Percentiles rank a stretch among this genome's conserved stretches.
These are phyloP conservation scores for Callithrix jacchus DNA, from an alignment of 2,113 vertebrate species.

Conservation along the genomic window DNA sequence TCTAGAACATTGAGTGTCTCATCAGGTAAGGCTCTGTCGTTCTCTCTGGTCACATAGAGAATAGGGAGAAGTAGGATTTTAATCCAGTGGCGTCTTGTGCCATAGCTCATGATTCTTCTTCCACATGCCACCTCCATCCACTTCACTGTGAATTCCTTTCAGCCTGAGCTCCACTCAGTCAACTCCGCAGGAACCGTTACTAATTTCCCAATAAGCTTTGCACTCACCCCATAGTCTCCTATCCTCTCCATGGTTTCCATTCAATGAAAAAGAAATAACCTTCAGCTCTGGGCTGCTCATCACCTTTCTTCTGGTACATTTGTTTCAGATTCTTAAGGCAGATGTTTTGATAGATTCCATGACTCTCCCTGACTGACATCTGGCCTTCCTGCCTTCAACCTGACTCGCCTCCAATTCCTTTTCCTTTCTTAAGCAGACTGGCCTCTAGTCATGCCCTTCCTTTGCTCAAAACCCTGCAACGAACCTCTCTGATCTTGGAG, in stretches of 20 bases:
- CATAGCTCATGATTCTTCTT: not conserved
- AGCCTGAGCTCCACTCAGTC: not conserved
- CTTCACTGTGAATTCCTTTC: not conserved
- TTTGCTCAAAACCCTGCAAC: not conserved
- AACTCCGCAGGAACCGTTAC: no score
- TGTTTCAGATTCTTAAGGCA: no score
- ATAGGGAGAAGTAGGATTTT: no score
- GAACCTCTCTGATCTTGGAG: no score
- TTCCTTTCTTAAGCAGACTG: not conserved
- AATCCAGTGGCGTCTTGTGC: no score
- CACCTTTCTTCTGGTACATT: accelerated
- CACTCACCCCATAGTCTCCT: no score
- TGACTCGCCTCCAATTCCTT: accelerated
- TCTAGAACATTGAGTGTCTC: accelerated
- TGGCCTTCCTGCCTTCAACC: not conserved
- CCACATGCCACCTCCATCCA: not conserved
- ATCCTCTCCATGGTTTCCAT: not conserved
- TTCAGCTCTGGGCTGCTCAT: not conserved
- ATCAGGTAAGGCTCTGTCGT: accelerated
- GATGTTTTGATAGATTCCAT: accelerated
- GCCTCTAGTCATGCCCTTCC: accelerated
- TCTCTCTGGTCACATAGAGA: not conserved
- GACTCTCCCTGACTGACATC: accelerated
- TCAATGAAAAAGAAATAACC: no score
- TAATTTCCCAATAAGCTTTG: not conserved